phyloP scores from a whole-genome alignment of 2,797 vertebrate species.

The Premnoplex brunnescens region DNA sequence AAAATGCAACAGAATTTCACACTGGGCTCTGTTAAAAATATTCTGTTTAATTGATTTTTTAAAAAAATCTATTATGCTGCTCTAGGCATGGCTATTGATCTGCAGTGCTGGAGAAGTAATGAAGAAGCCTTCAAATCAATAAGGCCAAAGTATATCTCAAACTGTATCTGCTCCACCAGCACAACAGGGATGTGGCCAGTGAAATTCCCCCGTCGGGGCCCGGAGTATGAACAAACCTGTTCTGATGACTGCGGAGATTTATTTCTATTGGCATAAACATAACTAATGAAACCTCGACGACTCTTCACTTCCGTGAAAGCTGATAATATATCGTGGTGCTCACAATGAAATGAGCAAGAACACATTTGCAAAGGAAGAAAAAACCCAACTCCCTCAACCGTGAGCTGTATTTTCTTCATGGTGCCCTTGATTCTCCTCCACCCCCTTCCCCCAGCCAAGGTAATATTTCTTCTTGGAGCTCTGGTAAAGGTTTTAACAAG shows the following conservation, averaged over 20 bases:
- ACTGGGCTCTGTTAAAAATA: slow-evolving; percentile 58
- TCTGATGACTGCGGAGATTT: slow-evolving; percentile 45
- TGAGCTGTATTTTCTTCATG: slow-evolving; percentile 51
- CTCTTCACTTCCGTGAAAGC: slow-evolving; percentile 61
- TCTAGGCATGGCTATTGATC: slow-evolving; percentile 72
- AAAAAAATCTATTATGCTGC: slow-evolving; percentile 72
- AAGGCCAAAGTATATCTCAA: slow-evolving; percentile 71
- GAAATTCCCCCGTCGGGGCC: slow-evolving; percentile 16
- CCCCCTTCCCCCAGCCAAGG: background rate
- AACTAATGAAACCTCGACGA: slow-evolving; percentile 71
- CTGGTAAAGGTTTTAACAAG: background rate
- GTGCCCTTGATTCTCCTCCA: slow-evolving; percentile 4
- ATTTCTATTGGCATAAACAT: slow-evolving; percentile 76
- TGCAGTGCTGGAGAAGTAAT: slow-evolving; percentile 70
- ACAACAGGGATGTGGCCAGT: slow-evolving; percentile 26
- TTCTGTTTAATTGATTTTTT: slow-evolving; percentile 77
- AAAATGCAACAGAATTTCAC: slow-evolving; percentile 43
- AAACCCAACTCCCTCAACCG: slow-evolving; percentile 41
- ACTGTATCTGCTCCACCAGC: slow-evolving; percentile 52
- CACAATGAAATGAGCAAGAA: slow-evolving; percentile 58
- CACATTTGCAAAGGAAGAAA: slow-evolving; percentile 50
- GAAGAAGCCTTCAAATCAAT: slow-evolving; percentile 78
- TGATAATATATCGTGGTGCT: slow-evolving; percentile 63
- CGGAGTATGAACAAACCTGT: slow-evolving; percentile 7
- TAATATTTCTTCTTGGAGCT: slow-evolving; percentile 55